Evolutionary conservation across 2,113 vertebrate genomes (phyloP).

Genomic region (Accipiter cooperii): DNA sequence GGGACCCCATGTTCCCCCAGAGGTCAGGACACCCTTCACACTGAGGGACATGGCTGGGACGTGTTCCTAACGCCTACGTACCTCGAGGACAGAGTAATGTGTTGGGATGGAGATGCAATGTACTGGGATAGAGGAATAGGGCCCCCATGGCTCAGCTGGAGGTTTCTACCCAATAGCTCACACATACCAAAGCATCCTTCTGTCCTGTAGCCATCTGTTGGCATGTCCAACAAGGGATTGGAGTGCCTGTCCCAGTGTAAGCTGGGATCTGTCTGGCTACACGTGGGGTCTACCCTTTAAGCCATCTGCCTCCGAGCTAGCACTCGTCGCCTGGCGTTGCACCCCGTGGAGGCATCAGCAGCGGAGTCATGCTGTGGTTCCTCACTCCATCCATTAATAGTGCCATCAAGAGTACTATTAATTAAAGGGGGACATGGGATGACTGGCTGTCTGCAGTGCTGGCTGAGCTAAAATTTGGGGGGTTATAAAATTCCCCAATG

Average conservation of each 20-base stretch:
- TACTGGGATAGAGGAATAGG: not conserved
- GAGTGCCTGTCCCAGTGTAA: rapidly evolving
- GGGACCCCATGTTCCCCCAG: not conserved
- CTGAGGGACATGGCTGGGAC: not conserved
- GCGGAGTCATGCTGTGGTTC: not conserved
- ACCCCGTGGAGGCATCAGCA: not conserved
- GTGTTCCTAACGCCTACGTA: not conserved
- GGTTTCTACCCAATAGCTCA: not conserved
- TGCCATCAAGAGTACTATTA: not conserved
- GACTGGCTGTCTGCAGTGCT: not conserved
- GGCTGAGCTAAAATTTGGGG: not conserved
- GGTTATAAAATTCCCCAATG: not conserved
- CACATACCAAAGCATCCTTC: not conserved
- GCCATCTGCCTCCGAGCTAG: not conserved
- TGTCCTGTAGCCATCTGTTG: not conserved
- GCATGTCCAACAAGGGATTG: not conserved
- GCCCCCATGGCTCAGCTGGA: not conserved
- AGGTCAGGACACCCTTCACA: not conserved
- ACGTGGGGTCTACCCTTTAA: not conserved
- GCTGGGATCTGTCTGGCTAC: not conserved
- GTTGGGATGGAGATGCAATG: not conserved
- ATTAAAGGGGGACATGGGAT: not conserved
- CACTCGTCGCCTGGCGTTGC: rapidly evolving
- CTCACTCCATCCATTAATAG: not conserved
- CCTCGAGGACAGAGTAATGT: not conserved